Base-by-base conservation (phyloP, 1,140 invertebrate genomes). In the Sitophilus oryzae region DNA sequence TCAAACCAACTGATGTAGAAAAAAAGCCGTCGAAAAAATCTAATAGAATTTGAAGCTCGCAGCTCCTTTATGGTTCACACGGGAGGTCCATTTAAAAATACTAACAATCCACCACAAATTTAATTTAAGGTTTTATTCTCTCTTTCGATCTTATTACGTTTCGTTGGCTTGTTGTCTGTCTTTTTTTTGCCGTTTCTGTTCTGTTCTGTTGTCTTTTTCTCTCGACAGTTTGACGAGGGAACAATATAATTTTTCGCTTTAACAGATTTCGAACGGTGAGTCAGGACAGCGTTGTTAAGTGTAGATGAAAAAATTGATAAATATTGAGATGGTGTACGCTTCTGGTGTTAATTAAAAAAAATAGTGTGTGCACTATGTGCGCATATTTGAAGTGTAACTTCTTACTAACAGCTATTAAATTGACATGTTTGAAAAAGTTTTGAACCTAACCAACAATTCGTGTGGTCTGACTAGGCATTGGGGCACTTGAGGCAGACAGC, bases 211-310 rank as follows among this genome's bases (percentile, higher is more conserved):
- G 25, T n/a, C n/a, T n/a, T n/a, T n/a, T n/a, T n/a, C n/a, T n/a
- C n/a, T n/a, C n/a, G n/a, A 59, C 57, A 56, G 56, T 53, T 62
- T 62, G 58, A 66, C 61, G 65, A 57, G 62, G 45, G 62, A 63
- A 67, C 66, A 67, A 66, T 66, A 64, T 67, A 67, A 67, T 67
- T 67, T 67, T 64, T 63, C 62, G 64, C 47, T 66, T 67, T 67
- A 59, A 67, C 66, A 60, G 64, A 62, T 60, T 59, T n/a, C n/a
- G n/a, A n/a, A n/a, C n/a, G n/a, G n/a, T n/a, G n/a, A n/a, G n/a
- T n/a, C n/a, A n/a, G n/a, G n/a, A n/a, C n/a, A n/a, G n/a, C n/a
- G n/a, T n/a, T n/a, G n/a, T n/a, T n/a, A n/a, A n/a, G n/a, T n/a
- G n/a, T n/a, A n/a, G n/a, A n/a, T n/a, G n/a, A n/a, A n/a, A n/a